Percentiles rank a stretch among this genome's conserved stretches.
phyloP scores from a whole-genome alignment of 2,888 invertebrate species.

The Hipparchia semele region DNA sequence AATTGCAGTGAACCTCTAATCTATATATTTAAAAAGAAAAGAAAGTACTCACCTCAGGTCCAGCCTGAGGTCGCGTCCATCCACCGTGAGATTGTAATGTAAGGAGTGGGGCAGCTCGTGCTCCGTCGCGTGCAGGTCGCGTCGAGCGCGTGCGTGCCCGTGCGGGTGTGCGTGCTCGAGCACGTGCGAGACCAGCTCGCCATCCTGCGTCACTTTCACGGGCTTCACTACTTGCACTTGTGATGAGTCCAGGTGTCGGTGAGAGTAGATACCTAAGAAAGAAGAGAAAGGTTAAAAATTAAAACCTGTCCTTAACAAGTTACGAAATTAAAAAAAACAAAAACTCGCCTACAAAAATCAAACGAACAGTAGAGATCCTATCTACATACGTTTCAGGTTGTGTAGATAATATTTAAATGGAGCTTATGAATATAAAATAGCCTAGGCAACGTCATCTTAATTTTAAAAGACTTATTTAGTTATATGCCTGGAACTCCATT shows the following conservation, averaged over 20 bases:
- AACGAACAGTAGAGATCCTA: no score
- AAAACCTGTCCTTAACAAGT: not conserved
- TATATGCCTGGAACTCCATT: no score
- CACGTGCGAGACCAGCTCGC: slow-evolving; percentile 80
- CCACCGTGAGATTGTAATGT: slow-evolving; percentile 77
- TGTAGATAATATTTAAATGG: no score
- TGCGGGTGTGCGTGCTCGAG: slow-evolving; percentile 81
- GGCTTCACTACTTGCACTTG: slow-evolving; percentile 84
- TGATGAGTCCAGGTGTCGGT: slow-evolving; percentile 74
- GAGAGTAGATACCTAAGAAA: slow-evolving; percentile 74
- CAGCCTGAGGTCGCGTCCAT: slow-evolving; percentile 70
- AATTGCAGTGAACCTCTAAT: not conserved
- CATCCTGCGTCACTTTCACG: slow-evolving; percentile 82
- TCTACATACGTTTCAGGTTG: no score
- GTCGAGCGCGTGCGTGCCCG: slow-evolving; percentile 78
- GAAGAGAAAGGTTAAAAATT: not conserved
- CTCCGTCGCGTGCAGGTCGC: slow-evolving; percentile 63
- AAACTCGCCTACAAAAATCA: no score
- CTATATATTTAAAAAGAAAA: not conserved
- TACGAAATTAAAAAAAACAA: no score
- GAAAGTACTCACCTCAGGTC: slow-evolving; percentile 67
- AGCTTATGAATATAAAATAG: no score
- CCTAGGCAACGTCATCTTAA: no score
- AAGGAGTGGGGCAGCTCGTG: slow-evolving; percentile 63
- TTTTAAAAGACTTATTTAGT: no score